phyloP scores from a whole-genome alignment of 2,797 vertebrate species.

The Todus mexicanus region DNA sequence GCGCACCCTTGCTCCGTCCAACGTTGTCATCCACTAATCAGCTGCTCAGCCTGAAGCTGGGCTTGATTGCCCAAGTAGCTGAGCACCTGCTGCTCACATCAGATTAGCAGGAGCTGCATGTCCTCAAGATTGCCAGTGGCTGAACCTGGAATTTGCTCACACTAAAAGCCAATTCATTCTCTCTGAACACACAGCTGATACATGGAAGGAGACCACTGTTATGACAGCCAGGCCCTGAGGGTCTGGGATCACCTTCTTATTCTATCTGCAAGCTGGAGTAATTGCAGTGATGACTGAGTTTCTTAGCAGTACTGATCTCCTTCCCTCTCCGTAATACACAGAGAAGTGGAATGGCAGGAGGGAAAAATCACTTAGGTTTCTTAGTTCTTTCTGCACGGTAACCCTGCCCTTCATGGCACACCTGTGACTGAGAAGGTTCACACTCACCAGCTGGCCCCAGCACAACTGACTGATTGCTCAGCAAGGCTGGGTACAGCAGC shows the following conservation, averaged over 20 bases:
- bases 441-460: not conserved
- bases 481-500: not conserved
- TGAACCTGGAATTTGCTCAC: not conserved
- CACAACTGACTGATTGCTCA: not conserved
- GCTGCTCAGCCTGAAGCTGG: not conserved
- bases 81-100: not conserved
- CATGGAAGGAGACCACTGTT: not conserved
- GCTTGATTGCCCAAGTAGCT: not conserved
- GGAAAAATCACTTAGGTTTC: not conserved
- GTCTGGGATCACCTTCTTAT: not conserved
- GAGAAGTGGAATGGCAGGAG: not conserved
- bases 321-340: not conserved
- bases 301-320: not conserved
- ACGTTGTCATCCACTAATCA: not conserved
- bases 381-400: not conserved
- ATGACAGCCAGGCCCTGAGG: not conserved
- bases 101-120: not conserved
- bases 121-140: too few relatives aligned
- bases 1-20: not conserved
- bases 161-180: not conserved
- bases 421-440: not conserved
- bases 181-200: not conserved
- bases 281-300: not conserved
- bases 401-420: not conserved
- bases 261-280: not conserved